Evolutionary conservation across 2,113 vertebrate species (phyloP).

Genomic region (Anolis carolinensis): DNA sequence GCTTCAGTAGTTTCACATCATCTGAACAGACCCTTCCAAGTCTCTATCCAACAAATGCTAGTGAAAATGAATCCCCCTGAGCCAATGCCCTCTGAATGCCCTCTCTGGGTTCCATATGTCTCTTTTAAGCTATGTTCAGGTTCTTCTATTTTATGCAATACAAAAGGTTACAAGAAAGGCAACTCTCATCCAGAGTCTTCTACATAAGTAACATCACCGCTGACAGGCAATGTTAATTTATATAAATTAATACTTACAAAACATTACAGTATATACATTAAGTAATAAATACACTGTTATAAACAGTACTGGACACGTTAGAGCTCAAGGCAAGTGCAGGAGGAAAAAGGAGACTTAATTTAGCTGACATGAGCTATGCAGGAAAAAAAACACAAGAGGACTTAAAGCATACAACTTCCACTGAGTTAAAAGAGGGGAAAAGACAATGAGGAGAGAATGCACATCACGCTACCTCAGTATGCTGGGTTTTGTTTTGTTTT

Average conservation of each 20-base stretch:
- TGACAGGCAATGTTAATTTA: constrained; percentile 93
- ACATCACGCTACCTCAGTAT: constrained; percentile 30
- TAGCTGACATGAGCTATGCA: constrained; percentile 41
- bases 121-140: constrained; percentile 79
- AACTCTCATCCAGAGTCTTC: constrained; percentile 93
- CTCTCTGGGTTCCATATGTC: constrained; percentile 73
- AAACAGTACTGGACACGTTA: constrained; percentile 95
- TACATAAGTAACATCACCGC: constrained; percentile 91
- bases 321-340: constrained; percentile 88
- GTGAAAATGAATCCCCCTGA: constrained; percentile 16
- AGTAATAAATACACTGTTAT: constrained; percentile 99
- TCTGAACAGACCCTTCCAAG: not conserved
- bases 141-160: constrained; percentile 77
- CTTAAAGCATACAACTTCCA: constrained; percentile 43
- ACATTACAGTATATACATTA: constrained; percentile 97
- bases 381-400: constrained; percentile 7
- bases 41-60: not conserved
- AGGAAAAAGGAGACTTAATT: constrained; percentile 73
- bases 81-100: constrained; percentile 45
- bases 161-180: constrained; percentile 78
- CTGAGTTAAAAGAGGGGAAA: constrained; percentile 1
- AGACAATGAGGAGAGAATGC: constrained; percentile 19
- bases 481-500: constrained; percentile 6
- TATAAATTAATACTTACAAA: constrained; percentile 99
- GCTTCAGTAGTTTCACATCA: constrained; percentile 50